These are phyloP conservation scores for Drosophila neocordata DNA, from an alignment of 1,140 invertebrate genomes.

Conservation along the genomic window DNA sequence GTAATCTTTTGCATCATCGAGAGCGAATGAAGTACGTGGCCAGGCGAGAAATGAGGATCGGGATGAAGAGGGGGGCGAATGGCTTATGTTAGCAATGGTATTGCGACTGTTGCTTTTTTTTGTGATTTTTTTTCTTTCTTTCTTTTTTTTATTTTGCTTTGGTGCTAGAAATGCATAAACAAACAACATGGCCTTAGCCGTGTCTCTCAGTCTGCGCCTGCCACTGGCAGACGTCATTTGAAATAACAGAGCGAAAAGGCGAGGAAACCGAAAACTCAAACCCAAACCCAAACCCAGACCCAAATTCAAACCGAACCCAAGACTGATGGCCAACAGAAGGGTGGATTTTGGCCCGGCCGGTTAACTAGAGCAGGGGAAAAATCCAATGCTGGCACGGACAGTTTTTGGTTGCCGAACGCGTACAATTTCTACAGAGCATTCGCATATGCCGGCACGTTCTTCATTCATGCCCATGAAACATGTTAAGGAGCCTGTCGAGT, in stretches of 20 bases:
- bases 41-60: conserved; percentile 4
- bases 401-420: conserved; percentile 41
- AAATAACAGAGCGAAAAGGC: conserved; percentile 39
- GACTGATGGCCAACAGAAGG: conserved; percentile 5
- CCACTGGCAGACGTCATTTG: conserved; percentile 37
- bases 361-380: not conserved
- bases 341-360: not conserved
- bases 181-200: conserved; percentile 48
- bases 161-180: conserved; percentile 69
- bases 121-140: no score
- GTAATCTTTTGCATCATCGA: conserved; percentile 79
- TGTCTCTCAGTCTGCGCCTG: conserved; percentile 19
- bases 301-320: not conserved
- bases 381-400: conserved; percentile 38
- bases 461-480: conserved; percentile 69
- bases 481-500: conserved; percentile 58
- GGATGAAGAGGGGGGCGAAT: not conserved
- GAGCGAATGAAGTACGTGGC: conserved; percentile 70
- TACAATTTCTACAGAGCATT: conserved; percentile 28
- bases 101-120: conserved; percentile 59
- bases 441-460: conserved; percentile 63
- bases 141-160: conserved; percentile 5
- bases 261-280: conserved; percentile 1
- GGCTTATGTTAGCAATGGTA: not conserved
- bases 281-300: not conserved